These are phyloP conservation scores for Dipodomys merriami DNA, from an alignment of 2,113 vertebrate species.

Conservation along the genomic window DNA sequence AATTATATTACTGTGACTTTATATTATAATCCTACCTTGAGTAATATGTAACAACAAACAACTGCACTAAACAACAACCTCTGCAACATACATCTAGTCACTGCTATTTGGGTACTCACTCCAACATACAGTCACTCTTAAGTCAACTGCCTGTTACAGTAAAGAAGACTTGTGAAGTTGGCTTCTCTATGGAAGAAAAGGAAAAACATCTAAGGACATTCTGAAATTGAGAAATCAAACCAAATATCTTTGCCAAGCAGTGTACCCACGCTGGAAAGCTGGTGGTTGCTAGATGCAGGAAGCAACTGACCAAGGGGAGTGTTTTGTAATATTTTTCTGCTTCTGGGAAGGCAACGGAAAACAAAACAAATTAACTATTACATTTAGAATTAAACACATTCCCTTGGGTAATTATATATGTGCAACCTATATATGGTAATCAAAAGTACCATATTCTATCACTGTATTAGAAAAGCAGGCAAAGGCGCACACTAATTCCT, in stretches of 20 bases:
- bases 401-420: neutral
- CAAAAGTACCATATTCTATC: accelerated
- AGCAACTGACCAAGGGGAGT: neutral
- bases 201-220: conserved; percentile 5
- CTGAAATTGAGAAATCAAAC: conserved; percentile 44
- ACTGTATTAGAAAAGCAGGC: accelerated
- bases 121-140: neutral
- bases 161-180: neutral
- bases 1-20: neutral
- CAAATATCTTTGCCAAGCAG: neutral
- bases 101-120: neutral
- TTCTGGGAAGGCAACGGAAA: conserved; percentile 7
- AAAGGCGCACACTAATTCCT: conserved; percentile 58
- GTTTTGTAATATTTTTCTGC: neutral
- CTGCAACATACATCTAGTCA: neutral
- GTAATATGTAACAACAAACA: neutral
- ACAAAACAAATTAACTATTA: conserved; percentile 9
- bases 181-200: conserved; percentile 4
- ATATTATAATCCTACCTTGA: neutral
- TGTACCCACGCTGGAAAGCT: neutral
- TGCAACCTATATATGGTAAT: neutral
- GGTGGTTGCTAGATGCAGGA: neutral
- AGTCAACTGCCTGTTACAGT: neutral
- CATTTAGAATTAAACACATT: conserved; percentile 6
- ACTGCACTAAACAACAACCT: neutral